These are phyloP conservation scores for Dicentrarchus labrax DNA, from an alignment of 2,113 vertebrate species.

Conservation along the genomic window DNA sequence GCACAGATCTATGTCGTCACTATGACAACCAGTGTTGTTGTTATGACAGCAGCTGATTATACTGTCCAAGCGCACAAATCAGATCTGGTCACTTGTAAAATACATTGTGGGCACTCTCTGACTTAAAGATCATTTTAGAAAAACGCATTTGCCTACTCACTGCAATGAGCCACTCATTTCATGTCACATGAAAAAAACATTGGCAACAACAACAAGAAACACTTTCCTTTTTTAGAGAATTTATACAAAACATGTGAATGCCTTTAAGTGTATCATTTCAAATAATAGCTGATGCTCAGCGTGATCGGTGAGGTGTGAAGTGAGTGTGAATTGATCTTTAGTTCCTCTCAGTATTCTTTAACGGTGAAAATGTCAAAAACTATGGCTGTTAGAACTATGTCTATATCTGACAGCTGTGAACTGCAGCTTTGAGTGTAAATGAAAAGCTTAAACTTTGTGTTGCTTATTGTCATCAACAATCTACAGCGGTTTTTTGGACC, in stretches of 20 bases:
- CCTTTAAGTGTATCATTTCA: conserved; percentile 44
- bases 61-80: conserved; percentile 12
- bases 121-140: not conserved
- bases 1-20: not conserved
- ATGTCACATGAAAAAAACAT: not conserved
- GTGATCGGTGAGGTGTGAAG: conserved; percentile 58
- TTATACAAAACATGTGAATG: conserved; percentile 45
- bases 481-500: conserved; percentile 10
- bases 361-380: conserved; percentile 53
- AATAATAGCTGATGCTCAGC: conserved; percentile 49
- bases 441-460: conserved; percentile 52
- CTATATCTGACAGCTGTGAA: conserved; percentile 64
- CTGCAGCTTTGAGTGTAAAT: conserved; percentile 42
- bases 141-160: not conserved
- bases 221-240: conserved; percentile 28
- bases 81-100: conserved; percentile 32
- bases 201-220: not conserved
- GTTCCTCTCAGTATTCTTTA: conserved; percentile 42
- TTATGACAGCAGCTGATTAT: conserved; percentile 38
- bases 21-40: conserved; percentile 11
- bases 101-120: not conserved
- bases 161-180: not conserved
- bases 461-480: conserved; percentile 19
- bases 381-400: conserved; percentile 53
- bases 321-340: conserved; percentile 64